Conservation (phyloP, 1,140 invertebrate genomes). For the Mesaphorura yosii region DNA sequence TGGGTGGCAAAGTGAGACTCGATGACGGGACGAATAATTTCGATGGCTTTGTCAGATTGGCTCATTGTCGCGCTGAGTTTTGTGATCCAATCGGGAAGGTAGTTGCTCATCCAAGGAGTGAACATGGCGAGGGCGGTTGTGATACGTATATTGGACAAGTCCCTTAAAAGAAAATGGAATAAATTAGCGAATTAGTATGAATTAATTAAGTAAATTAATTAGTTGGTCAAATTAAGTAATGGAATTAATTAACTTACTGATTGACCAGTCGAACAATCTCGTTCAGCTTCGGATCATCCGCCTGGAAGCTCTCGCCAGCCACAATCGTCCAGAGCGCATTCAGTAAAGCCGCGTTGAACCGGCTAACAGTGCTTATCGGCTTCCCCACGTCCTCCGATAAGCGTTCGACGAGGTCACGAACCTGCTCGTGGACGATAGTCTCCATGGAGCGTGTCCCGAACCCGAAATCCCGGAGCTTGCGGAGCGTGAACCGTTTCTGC, state of each 20-base stretch:
- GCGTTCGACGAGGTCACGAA: conserved; percentile 14
- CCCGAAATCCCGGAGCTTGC: conserved; percentile 25
- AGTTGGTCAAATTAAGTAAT: not conserved
- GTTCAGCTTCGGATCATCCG: conserved; percentile 12
- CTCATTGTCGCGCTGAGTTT: too few species aligned
- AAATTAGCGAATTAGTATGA: not conserved
- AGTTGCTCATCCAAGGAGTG: not conserved
- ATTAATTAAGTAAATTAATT: not conserved
- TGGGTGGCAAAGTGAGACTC: conserved; percentile 1
- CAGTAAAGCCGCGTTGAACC: conserved; percentile 11
- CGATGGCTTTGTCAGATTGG: too few species aligned
- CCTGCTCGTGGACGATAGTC: conserved; percentile 21
- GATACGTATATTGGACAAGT: not conserved
- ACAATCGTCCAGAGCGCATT: conserved; percentile 16
- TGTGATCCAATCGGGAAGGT: not conserved
- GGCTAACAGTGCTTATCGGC: not conserved
- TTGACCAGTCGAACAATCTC: not conserved
- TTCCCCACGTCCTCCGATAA: conserved; percentile 1
- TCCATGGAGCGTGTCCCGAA: conserved; percentile 27
- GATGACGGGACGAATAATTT: not conserved
- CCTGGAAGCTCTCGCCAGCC: conserved; percentile 7
- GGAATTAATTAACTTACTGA: conserved; percentile 2
- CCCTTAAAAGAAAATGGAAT: too few species aligned
- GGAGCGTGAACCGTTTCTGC: conserved; percentile 24
- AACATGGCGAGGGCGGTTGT: not conserved